Conservation (phyloP, 2,797 vertebrate species). For the Nannoperca australis region DNA sequence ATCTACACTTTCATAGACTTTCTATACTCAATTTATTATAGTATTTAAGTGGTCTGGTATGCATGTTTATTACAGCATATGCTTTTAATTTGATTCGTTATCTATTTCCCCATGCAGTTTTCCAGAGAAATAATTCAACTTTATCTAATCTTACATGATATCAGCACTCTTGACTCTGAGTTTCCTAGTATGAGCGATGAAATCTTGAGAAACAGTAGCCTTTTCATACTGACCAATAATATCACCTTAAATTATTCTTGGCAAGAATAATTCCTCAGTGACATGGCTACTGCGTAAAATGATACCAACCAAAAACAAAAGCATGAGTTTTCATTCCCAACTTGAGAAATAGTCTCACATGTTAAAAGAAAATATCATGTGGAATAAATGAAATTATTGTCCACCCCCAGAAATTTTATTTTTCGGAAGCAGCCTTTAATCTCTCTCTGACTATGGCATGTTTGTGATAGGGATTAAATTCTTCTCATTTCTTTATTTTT, state of each 20-base stretch:
- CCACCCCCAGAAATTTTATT: constrained; percentile 67
- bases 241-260: constrained; percentile 78
- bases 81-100: constrained; percentile 7
- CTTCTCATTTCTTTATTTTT: constrained; percentile 79
- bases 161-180: constrained; percentile 19
- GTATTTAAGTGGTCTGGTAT: not conserved
- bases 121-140: constrained; percentile 1
- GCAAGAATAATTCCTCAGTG: constrained; percentile 72
- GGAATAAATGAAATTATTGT: constrained; percentile 79
- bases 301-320: constrained; percentile 80
- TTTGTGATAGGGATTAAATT: constrained; percentile 78
- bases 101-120: not conserved
- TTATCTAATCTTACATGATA: constrained; percentile 31
- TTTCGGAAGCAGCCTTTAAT: constrained; percentile 78
- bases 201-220: constrained; percentile 64
- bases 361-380: constrained; percentile 63
- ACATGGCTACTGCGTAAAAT: constrained; percentile 78
- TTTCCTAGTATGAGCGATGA: constrained; percentile 26
- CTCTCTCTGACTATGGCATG: constrained; percentile 65
- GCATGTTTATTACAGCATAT: not conserved
- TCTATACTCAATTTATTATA: not conserved
- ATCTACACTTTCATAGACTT: not conserved
- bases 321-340: constrained; percentile 71
- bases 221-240: constrained; percentile 61
- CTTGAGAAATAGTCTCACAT: constrained; percentile 52